A percentile compares a stretch with the other conserved stretches of the same genome.
Evolutionary conservation across 30 jellyfish, hydroid and myxozoan species (phyloP).

Genomic region (Cassiopea xamachana): DNA sequence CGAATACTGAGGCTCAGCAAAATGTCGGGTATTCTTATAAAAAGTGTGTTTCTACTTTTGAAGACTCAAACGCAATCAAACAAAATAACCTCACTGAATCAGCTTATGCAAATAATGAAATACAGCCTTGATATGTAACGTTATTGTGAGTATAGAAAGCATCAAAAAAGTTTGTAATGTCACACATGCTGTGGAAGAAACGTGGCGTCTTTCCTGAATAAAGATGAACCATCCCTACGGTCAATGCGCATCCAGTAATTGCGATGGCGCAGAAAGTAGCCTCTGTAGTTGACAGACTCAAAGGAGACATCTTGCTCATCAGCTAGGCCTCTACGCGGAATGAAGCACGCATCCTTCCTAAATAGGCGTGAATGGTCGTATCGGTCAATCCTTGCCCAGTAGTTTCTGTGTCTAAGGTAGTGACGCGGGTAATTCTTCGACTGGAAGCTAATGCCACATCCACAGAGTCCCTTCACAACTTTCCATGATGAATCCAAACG

Average conservation of each 20-base stretch:
- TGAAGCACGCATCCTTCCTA: neutral
- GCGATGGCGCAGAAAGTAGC: neutral
- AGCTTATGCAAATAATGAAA: too few species aligned
- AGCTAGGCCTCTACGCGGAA: neutral
- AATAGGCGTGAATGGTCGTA: neutral
- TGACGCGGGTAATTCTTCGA: neutral
- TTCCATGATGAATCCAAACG: neutral
- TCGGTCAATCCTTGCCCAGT: neutral
- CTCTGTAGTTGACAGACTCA: neutral
- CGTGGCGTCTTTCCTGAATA: neutral
- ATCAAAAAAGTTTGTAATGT: neutral
- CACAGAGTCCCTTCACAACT: neutral
- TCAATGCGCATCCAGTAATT: neutral
- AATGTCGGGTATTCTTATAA: too few species aligned
- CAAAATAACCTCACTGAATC: too few species aligned
- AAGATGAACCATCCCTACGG: neutral
- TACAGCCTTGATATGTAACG: too few species aligned
- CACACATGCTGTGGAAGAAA: neutral
- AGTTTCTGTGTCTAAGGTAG: neutral
- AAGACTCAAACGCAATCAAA: too few species aligned
- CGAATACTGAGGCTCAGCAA: too few species aligned
- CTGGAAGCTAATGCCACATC: neutral
- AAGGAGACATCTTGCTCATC: neutral
- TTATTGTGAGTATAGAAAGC: too few species aligned
- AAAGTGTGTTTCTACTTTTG: too few species aligned